phyloP scores from a whole-genome alignment of 2,113 vertebrate genomes.

The Panurus biarmicus region DNA sequence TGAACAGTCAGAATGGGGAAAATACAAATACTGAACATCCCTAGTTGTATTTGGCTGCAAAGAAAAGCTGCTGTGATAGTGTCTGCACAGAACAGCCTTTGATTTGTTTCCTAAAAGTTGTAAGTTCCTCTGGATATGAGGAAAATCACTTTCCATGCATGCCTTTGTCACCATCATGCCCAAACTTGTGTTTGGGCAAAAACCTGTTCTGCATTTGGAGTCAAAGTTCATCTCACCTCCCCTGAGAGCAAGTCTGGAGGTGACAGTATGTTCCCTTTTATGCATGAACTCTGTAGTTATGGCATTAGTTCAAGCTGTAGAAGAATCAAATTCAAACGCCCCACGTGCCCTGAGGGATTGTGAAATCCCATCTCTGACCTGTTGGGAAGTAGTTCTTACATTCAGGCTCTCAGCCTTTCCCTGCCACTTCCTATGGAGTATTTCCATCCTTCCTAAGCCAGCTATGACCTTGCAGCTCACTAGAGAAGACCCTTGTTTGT shows the following conservation, averaged over 20 bases:
- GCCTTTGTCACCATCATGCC: not conserved
- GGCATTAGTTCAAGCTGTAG: not conserved
- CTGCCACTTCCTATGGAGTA: not conserved
- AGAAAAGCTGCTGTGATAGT: not conserved
- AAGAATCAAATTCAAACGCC: not conserved
- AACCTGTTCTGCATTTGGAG: not conserved
- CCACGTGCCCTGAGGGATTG: accelerated
- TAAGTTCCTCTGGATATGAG: not conserved
- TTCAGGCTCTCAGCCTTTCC: not conserved
- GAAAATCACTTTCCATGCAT: not conserved
- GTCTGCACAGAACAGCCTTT: not conserved
- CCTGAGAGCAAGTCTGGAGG: not conserved
- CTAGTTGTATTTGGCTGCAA: not conserved
- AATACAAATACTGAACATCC: not conserved
- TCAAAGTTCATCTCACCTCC: not conserved
- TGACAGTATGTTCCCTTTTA: not conserved
- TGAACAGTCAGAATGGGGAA: not conserved
- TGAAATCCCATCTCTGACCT: not conserved
- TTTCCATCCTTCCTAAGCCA: not conserved
- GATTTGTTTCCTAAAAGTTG: not conserved
- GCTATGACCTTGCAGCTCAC: not conserved
- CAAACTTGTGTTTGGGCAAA: not conserved
- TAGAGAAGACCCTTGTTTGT: not conserved
- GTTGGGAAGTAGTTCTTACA: not conserved
- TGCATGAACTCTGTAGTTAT: not conserved